phyloP scores from a whole-genome alignment of 1,140 invertebrate genomes.

The Rhynchophorus ferrugineus region DNA sequence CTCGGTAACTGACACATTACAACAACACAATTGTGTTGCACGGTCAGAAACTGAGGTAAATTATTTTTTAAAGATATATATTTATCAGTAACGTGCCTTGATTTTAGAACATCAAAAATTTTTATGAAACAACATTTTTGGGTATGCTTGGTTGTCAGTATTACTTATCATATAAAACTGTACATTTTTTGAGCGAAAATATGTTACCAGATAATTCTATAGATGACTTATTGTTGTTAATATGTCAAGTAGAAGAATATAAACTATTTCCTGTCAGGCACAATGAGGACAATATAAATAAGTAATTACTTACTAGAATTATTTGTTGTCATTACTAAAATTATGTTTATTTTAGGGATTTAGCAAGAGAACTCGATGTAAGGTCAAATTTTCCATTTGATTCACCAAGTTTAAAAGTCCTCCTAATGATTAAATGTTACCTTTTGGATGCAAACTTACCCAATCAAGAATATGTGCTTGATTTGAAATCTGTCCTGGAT shows the following conservation, averaged over 20 bases:
- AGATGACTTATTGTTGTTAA: slow-evolving; percentile 69
- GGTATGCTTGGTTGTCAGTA: slow-evolving; percentile 95
- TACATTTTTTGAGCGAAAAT: slow-evolving; percentile 70
- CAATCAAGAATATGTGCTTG: slow-evolving; percentile 90
- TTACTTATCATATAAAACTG: slow-evolving; percentile 90
- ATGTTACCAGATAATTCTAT: slow-evolving; percentile 58
- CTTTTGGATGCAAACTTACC: slow-evolving; percentile 75
- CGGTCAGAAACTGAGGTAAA: slow-evolving; percentile 49
- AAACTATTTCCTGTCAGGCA: slow-evolving; percentile 92
- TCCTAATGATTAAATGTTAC: slow-evolving; percentile 90
- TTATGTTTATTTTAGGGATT: slow-evolving; percentile 53
- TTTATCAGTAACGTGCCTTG: not conserved
- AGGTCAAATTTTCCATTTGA: slow-evolving; percentile 67
- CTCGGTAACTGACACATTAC: slow-evolving; percentile 61
- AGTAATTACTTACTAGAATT: slow-evolving; percentile 44
- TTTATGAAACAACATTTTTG: slow-evolving; percentile 65
- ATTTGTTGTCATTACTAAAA: slow-evolving; percentile 11
- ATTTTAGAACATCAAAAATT: slow-evolving; percentile 28
- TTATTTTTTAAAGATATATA: slow-evolving; percentile 1
- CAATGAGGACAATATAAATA: slow-evolving; percentile 94
- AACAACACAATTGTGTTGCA: slow-evolving; percentile 69
- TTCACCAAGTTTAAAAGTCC: slow-evolving; percentile 89
- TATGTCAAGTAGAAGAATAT: slow-evolving; percentile 87
- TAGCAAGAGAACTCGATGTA: slow-evolving; percentile 70
- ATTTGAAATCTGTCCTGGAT: slow-evolving; percentile 94